Evolutionary conservation across 2,113 vertebrate species (phyloP), one percentile per base, ranked within the genome.

Genomic region (Scopus umbretta): DNA sequence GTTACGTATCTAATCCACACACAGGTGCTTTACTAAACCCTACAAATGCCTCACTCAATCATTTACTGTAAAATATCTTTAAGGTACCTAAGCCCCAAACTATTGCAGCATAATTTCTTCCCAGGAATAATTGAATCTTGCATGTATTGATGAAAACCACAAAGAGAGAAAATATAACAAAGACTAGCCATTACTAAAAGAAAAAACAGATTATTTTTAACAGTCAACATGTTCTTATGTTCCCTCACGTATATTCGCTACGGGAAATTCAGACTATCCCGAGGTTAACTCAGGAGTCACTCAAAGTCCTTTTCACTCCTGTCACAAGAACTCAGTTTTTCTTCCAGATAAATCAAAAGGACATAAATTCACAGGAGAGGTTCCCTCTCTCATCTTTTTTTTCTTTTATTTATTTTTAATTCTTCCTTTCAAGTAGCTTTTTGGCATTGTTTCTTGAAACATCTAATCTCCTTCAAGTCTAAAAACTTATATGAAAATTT

Each of bases 371-470:
- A 79, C 68, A n/a, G 7, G 56, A 56, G 88, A 94, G 18, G 16
- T 21, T 91, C 38, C 19, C 42, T 42, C 74, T 86, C 45, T 80
- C 58, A 30, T 82, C 12, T 82, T 66, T 65, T 63, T 63, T 59
- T 45, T 36, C 45, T 86, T 75, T 58, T 91, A 83, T 91, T 86
- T 92, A 83, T 84, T 86, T 94, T 94, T 92, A 91, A 96, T 92
- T 67, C 52, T 91, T 49, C 53, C 66, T 85, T 76, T 66, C 72
- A 68, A 80, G 68, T 50, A 84, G 27, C 36, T 93, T 84, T 89
- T 89, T 56, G 9, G 8, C 25, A 88, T 93, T 88, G 38, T 92
- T 96, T 81, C 65, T 75, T 86, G 47, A 75, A 47, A 59, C 22
- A 55, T 55, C 72, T 92, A 52, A 88, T 92, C 90, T 22, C 32